Evolutionary conservation across 1,140 invertebrate species (phyloP), one percentile per base, ranked within the genome.

Genomic region (Nephotettix cincticeps): DNA sequence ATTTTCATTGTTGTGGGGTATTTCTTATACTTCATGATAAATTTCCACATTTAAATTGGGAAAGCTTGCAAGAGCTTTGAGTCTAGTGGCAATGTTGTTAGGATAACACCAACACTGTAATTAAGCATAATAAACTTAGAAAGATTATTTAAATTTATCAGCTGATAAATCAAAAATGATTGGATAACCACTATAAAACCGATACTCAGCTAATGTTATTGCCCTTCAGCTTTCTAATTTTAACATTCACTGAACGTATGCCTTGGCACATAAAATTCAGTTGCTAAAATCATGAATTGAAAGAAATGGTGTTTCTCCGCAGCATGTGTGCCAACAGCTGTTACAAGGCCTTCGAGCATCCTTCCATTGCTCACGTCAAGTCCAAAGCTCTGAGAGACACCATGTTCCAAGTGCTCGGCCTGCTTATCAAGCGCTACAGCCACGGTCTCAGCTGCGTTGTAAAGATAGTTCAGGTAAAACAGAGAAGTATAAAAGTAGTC

Each of bases 251-350:
- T 71, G 32, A 19, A 43, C 29, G 13, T 36, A 25, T 27, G 36
- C 43, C 32, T 21, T 32, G 13, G 23, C 13, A 13, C 13, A 13
- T 65, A 29, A 28, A 65, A 25, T 65, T 65, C 13, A n/a, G 9
- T 11, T 43, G 9, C 9, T 43, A 43, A 43, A 43, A 11, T 43
- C n/a, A 11, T 43, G 40, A 43, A 43, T 9, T 11, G n/a, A 43
- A 9, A 43, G n/a, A n/a, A n/a, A n/a, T n/a, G n/a, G n/a, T n/a
- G n/a, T n/a, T 95, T 91, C 96, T 95, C 90, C 95, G 94, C 86
- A 96, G 88, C 90, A 93, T 93, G 80, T 91, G 93, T 81, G 91
- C 91, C 89, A 68, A 76, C 28, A 75, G 69, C 71, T 77, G 76
- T 56, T 78, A 77, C 43, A 74, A 71, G 67, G 71, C 56, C 3